A percentile compares a stretch with the other conserved stretches of the same genome.
Evolutionary conservation across 2,888 invertebrate genomes (phyloP).

Genomic region (Nephrocerus scutellatus): DNA sequence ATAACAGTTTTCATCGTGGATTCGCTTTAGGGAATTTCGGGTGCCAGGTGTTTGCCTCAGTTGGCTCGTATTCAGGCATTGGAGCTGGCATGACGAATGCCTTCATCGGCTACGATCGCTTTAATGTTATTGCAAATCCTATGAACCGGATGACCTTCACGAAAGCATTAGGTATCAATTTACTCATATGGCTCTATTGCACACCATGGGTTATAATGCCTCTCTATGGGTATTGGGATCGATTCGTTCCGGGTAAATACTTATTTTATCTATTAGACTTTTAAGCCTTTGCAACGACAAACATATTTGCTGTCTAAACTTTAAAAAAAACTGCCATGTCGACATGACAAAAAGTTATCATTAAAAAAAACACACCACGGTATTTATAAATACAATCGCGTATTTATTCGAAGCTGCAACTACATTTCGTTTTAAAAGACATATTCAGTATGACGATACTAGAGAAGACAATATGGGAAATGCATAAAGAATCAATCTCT

Average conservation of each 20-base stretch:
- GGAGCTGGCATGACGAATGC: constrained; percentile 76
- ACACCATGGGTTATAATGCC: constrained; percentile 77
- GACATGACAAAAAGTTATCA: constrained; percentile 10
- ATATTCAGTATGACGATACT: too few relatives aligned
- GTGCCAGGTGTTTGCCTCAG: constrained; percentile 68
- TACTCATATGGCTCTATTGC: constrained; percentile 67
- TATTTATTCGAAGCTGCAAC: too few relatives aligned
- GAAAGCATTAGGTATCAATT: constrained; percentile 67
- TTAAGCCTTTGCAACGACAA: too few relatives aligned
- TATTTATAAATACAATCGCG: too few relatives aligned
- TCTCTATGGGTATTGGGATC: constrained; percentile 72
- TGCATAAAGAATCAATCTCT: too few relatives aligned
- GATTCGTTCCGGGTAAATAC: constrained; percentile 61
- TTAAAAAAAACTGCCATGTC: constrained; percentile 26
- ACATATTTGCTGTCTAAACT: constrained; percentile 1
- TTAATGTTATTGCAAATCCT: constrained; percentile 69
- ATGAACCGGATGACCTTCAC: constrained; percentile 71
- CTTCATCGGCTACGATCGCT: constrained; percentile 75
- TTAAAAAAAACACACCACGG: too few relatives aligned
- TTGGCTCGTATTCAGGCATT: constrained; percentile 72
- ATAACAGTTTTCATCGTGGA: constrained; percentile 71
- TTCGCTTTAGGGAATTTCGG: constrained; percentile 66
- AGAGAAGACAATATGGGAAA: too few relatives aligned
- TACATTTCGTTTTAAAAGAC: too few relatives aligned
- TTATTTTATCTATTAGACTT: constrained; percentile 5